A percentile compares a stretch with the other conserved stretches of the same genome.
Evolutionary conservation across 2,797 vertebrate genomes (phyloP).

Genomic region (Microchirus variegatus): DNA sequence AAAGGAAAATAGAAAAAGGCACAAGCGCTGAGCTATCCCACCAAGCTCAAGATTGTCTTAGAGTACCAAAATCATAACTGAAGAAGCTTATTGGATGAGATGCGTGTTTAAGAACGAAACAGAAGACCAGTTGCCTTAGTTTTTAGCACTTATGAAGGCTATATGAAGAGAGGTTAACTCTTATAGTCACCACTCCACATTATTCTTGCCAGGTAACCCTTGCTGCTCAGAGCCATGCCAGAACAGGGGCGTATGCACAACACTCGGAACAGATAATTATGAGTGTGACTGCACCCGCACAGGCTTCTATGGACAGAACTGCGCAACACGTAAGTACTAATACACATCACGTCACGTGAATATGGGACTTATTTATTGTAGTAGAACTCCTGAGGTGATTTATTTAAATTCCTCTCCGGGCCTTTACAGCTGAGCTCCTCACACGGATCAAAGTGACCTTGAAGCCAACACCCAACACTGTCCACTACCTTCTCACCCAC

Average conservation of each 20-base stretch:
- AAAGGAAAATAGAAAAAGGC: no score
- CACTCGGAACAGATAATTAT: conserved; percentile 79
- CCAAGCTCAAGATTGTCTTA: no score
- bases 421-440: conserved; percentile 87
- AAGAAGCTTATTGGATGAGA: no score
- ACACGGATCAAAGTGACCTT: conserved; percentile 87
- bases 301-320: conserved; percentile 91
- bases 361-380: not conserved
- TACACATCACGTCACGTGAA: accelerated
- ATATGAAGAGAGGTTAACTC: not conserved
- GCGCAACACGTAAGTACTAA: conserved; percentile 86
- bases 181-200: not conserved
- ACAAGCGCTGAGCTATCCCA: no score
- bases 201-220: conserved; percentile 81
- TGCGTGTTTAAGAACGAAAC: no score
- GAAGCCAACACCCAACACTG: conserved; percentile 90
- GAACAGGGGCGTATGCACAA: conserved; percentile 91
- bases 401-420: not conserved
- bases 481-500: conserved; percentile 95
- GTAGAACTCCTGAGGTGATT: not conserved
- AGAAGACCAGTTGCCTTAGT: no score
- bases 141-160: no score
- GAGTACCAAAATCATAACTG: no score
- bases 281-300: conserved; percentile 97
- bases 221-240: conserved; percentile 95